Percentiles rank a stretch among this genome's conserved stretches.
Conservation (phyloP, 2,797 vertebrate species). For the Iguana delicatissima region DNA sequence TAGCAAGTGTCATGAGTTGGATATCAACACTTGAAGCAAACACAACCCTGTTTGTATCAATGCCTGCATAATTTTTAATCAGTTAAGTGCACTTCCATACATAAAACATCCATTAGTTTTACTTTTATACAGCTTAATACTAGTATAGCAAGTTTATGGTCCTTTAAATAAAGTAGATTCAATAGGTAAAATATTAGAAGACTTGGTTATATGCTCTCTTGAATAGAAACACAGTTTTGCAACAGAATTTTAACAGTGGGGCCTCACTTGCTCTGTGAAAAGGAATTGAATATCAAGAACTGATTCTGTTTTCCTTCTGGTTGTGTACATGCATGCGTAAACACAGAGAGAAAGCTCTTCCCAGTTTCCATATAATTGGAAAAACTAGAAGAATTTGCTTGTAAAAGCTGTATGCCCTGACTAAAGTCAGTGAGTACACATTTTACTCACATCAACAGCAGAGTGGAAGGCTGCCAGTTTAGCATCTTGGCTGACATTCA, state of each 20-base stretch:
- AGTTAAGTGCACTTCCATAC: slow-evolving; percentile 63
- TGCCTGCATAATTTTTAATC: slow-evolving; percentile 72
- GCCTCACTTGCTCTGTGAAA: slow-evolving; percentile 57
- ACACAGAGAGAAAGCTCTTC: slow-evolving; percentile 56
- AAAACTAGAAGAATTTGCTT: slow-evolving; percentile 80
- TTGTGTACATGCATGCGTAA: neutral
- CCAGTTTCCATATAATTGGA: slow-evolving; percentile 66
- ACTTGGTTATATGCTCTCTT: slow-evolving; percentile 62
- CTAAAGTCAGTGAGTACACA: slow-evolving; percentile 80
- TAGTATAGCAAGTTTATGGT: slow-evolving; percentile 71
- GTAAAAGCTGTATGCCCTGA: slow-evolving; percentile 79
- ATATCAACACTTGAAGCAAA: slow-evolving; percentile 71
- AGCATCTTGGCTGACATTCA: slow-evolving; percentile 80
- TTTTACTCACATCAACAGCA: slow-evolving; percentile 79
- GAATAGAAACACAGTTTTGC: slow-evolving; percentile 51
- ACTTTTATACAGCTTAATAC: slow-evolving; percentile 73
- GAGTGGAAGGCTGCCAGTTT: slow-evolving; percentile 80
- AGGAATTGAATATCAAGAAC: slow-evolving; percentile 59
- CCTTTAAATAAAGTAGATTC: slow-evolving; percentile 67
- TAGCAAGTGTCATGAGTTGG: slow-evolving; percentile 72
- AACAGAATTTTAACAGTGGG: slow-evolving; percentile 34
- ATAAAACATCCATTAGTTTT: slow-evolving; percentile 76
- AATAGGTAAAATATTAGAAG: slow-evolving; percentile 71
- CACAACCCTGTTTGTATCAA: slow-evolving; percentile 71
- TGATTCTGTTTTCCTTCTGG: slow-evolving; percentile 9